phyloP scores from a whole-genome alignment of 2,888 invertebrate genomes.

The Odontocerum albicorne region DNA sequence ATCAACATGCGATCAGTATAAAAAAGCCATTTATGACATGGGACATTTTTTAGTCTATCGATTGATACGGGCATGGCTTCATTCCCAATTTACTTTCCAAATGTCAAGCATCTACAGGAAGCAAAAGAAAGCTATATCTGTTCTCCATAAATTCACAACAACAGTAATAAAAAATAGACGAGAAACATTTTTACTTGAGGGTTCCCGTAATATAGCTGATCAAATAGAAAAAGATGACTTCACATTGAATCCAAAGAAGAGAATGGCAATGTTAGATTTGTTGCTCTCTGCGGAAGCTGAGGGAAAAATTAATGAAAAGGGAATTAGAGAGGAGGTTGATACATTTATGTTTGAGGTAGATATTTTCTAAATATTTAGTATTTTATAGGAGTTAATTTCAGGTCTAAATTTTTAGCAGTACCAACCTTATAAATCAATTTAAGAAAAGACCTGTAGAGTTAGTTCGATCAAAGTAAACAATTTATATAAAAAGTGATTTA shows the following conservation, averaged over 20 bases:
- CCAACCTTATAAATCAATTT: too few species aligned
- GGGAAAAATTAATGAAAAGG: conserved; percentile 58
- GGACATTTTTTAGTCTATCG: conserved; percentile 46
- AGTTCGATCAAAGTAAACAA: too few species aligned
- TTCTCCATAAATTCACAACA: conserved; percentile 19
- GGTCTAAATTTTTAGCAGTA: too few species aligned
- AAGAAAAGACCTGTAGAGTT: too few species aligned
- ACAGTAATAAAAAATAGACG: conserved; percentile 20
- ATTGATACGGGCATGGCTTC: conserved; percentile 58
- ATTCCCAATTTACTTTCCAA: conserved; percentile 55
- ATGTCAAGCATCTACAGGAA: conserved; percentile 51
- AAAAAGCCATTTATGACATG: conserved; percentile 55
- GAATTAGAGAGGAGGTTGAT: conserved; percentile 69
- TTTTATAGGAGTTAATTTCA: too few species aligned
- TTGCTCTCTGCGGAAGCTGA: conserved; percentile 59
- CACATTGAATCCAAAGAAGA: conserved; percentile 45
- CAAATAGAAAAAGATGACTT: conserved; percentile 8
- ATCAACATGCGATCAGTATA: conserved; percentile 57
- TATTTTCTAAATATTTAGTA: too few species aligned
- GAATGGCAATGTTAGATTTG: conserved; percentile 65
- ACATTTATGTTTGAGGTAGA: conserved; percentile 71
- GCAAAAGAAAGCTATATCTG: conserved; percentile 45
- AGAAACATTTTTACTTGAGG: neutral
- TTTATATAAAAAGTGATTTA: too few species aligned
- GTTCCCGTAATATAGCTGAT: neutral